Base-by-base conservation (phyloP, 2,113 vertebrate genomes). In the Chelonoidis abingdonii region DNA sequence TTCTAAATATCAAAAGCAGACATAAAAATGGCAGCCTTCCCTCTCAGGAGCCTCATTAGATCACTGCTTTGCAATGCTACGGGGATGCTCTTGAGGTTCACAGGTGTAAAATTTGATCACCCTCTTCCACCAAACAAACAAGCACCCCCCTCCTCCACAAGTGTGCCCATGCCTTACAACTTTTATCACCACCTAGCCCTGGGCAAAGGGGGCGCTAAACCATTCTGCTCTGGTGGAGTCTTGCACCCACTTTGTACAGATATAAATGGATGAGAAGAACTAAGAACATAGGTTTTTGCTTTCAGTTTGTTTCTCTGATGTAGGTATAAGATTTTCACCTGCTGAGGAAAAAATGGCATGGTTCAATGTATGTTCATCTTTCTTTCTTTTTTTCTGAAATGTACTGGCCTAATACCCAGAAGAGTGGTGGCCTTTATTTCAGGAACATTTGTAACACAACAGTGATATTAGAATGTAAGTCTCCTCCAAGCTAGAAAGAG, bases 1-100 rank as follows among this genome's bases (percentile, higher is more conserved):
- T 93, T 89, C 92, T 92, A 95, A 94, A 95, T 93, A 95, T 89
- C 96, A 97, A 97, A 87, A 52, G 92, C 90, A 94, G 95, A 44
- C 65, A 90, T 49, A 93, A 89, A 88, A 6, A 0, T 31, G 75
- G 80, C 53, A 53, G 89, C 86, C 76, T 17, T 25, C 75, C 54
- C 80, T 2, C 25, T 95, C 38, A 13, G 41, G 91, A 54, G 91
- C 92, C 7, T 3, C 14, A 24, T 57, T 65, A 76, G 93, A 79
- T 88, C 89, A 25, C 56, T 19, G 87, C n/a, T 87, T 21, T 13
- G 79, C 27, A 21, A 11, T 2, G 38, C 82, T 72, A 35, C 87
- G 53, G 9, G 49, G 57, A 29, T 57, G 80, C 83, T n/a, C 0
- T 50, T 1, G 3, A 57, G 52, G 19, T 31, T 10, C 1, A 2